phyloP scores from a whole-genome alignment of 2,113 vertebrate species.

The Rhynchopsitta pachyrhyncha region DNA sequence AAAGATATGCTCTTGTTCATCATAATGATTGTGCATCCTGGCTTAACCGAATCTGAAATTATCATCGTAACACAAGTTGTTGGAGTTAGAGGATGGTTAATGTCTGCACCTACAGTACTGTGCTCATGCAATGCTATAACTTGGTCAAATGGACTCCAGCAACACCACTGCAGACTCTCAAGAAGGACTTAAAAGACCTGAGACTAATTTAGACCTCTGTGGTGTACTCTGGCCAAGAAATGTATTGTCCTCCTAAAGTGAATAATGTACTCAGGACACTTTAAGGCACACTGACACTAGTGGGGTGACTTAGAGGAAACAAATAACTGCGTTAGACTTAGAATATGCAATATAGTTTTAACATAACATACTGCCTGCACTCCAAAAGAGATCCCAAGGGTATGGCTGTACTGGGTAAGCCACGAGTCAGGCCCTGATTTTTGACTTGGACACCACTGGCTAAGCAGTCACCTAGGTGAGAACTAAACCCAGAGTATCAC shows the following conservation, averaged over 20 bases:
- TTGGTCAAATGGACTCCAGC: background rate
- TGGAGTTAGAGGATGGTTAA: background rate
- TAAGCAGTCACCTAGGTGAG: background rate
- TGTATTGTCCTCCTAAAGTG: background rate
- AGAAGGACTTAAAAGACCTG: background rate
- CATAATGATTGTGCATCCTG: background rate
- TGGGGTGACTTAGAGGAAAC: background rate
- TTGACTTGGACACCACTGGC: background rate
- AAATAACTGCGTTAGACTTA: background rate
- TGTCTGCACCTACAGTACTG: background rate
- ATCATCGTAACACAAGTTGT: rapidly evolving
- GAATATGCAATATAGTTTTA: background rate
- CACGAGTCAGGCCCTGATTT: background rate
- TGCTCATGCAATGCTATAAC: background rate
- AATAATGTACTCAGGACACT: background rate
- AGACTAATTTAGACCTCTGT: background rate
- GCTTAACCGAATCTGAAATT: background rate
- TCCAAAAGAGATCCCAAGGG: background rate
- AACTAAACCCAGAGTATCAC: background rate
- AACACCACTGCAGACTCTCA: background rate
- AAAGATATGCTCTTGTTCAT: background rate
- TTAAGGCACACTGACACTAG: background rate
- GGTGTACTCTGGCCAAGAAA: background rate
- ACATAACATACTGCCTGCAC: background rate
- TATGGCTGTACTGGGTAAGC: background rate